A percentile compares a stretch with the other conserved stretches of the same genome.
These are phyloP conservation scores for Craseonycteris thonglongyai DNA, from an alignment of 2,113 vertebrate species.

Conservation along the genomic window DNA sequence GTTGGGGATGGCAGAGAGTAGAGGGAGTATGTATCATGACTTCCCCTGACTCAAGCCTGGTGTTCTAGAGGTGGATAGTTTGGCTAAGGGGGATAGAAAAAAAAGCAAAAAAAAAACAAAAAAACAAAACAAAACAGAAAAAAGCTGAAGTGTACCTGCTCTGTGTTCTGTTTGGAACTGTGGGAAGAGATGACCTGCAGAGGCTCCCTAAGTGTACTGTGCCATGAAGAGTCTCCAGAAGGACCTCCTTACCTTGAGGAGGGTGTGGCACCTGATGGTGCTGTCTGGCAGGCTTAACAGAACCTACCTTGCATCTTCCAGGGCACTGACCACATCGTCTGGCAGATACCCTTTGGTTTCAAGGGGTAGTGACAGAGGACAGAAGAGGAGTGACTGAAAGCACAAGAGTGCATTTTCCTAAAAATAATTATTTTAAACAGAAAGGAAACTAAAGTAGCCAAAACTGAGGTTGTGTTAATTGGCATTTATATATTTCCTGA, in stretches of 20 bases:
- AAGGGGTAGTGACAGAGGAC: rapidly evolving
- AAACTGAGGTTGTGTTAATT: neutral
- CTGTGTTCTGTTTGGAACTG: neutral
- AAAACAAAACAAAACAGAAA: no score
- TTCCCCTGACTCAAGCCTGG: neutral
- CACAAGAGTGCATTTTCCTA: neutral
- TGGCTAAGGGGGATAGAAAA: no score
- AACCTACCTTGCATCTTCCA: neutral
- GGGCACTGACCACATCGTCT: neutral
- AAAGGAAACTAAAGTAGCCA: neutral
- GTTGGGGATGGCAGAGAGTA: neutral
- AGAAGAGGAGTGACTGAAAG: neutral
- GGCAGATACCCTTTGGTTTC: no score
- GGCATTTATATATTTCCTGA: neutral
- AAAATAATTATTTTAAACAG: neutral
- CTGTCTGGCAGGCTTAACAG: neutral
- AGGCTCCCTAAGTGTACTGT: neutral
- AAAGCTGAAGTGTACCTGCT: neutral
- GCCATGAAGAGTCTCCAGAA: neutral
- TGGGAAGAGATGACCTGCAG: neutral
- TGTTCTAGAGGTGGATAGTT: neutral
- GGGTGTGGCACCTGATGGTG: neutral
- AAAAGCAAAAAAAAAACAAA: no score
- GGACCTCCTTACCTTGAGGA: rapidly evolving
- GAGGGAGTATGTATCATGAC: neutral